These are phyloP conservation scores for Porites lutea DNA, from an alignment of 64 coral and sea anemone genomes.

Conservation along the genomic window DNA sequence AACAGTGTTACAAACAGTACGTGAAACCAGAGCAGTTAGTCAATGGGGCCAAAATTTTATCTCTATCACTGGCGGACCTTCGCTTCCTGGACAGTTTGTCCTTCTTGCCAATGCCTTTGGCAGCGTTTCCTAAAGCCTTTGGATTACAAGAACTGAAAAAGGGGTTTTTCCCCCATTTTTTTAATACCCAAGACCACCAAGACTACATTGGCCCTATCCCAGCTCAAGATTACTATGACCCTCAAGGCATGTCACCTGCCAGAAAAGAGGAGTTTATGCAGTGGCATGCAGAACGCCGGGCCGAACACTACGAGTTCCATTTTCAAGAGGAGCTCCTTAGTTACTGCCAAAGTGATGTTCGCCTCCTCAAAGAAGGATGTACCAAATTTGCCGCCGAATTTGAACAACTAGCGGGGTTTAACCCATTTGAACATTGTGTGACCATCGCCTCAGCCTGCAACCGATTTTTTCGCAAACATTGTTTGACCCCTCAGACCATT, in stretches of 20 bases:
- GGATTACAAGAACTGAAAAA: conserved; percentile 1
- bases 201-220: background rate
- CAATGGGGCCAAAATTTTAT: background rate
- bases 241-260: background rate
- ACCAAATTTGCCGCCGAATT: background rate
- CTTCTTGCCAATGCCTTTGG: no score
- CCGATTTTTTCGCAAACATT: background rate
- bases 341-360: conserved; percentile 44
- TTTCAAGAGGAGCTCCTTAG: background rate
- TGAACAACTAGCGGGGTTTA: background rate
- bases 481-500: background rate
- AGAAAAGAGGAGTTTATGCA: background rate
- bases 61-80: no score
- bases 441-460: conserved; percentile 37
- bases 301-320: background rate
- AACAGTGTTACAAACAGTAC: background rate
- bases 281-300: background rate
- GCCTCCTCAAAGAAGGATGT: background rate
- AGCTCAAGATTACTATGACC: background rate
- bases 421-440: background rate
- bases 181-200: background rate
- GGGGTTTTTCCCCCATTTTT: conserved; percentile 52
- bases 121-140: no score
- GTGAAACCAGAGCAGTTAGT: background rate
- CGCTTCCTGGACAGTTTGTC: no score